Evolutionary conservation across 2,888 invertebrate species (phyloP).

Genomic region (Drosophila mayaguana): DNA sequence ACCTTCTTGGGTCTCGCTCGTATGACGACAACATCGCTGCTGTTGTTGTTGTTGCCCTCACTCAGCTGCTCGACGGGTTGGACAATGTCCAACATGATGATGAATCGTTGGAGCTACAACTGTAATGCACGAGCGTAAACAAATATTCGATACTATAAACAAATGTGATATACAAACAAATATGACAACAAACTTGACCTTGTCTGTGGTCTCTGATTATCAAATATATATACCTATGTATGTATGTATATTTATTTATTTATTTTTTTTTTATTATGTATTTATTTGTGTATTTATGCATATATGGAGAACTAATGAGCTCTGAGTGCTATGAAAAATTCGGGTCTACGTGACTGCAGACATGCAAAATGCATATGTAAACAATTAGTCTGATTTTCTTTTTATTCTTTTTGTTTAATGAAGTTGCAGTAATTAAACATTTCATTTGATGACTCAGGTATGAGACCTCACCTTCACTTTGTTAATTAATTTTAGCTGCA

Average conservation of each 20-base stretch:
- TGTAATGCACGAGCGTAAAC: not conserved
- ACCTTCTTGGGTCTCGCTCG: constrained; percentile 93
- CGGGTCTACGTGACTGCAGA: constrained; percentile 49
- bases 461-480: constrained; percentile 52
- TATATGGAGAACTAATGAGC: not conserved
- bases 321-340: not conserved
- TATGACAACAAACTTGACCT: constrained; percentile 23
- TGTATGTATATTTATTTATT: not conserved
- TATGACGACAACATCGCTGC: constrained; percentile 87
- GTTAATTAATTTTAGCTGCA: constrained; percentile 34
- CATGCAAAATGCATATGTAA: constrained; percentile 23
- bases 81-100: constrained; percentile 79
- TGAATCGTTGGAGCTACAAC: constrained; percentile 19
- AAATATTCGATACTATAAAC: not conserved
- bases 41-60: constrained; percentile 27
- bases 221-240: not conserved
- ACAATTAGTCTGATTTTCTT: not conserved
- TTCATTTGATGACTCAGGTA: constrained; percentile 36
- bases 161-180: constrained; percentile 1
- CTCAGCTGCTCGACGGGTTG: constrained; percentile 54
- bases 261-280: not conserved
- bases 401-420: not conserved
- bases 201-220: constrained; percentile 5
- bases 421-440: constrained; percentile 4
- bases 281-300: not conserved